Conservation (phyloP, 1,140 invertebrate genomes). For the Micrasema minimum region DNA sequence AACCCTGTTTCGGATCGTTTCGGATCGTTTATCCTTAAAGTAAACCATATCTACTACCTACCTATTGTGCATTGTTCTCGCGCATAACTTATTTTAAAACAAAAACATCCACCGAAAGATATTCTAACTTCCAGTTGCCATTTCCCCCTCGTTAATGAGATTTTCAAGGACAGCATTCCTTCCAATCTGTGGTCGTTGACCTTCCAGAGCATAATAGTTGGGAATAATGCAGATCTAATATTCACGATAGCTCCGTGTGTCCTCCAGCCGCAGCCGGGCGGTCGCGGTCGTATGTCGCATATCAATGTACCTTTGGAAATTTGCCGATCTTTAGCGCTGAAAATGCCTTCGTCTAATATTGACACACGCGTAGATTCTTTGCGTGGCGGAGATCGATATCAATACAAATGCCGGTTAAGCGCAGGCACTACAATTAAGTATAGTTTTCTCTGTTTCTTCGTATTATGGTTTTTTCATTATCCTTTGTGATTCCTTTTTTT, state of each 20-base stretch:
- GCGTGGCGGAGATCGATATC: slow-evolving; percentile 16
- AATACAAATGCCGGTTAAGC: background rate
- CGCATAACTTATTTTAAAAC: slow-evolving; percentile 11
- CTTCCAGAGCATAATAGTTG: background rate
- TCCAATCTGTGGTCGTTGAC: slow-evolving; percentile 5
- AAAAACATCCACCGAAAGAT: background rate
- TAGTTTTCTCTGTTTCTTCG: background rate
- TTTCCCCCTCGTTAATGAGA: background rate
- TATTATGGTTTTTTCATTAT: background rate
- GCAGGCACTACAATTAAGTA: background rate
- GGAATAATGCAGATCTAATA: background rate
- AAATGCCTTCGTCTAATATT: slow-evolving; percentile 13
- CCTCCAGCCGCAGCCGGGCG: no score
- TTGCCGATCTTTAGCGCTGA: background rate
- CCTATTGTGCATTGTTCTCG: slow-evolving; percentile 6
- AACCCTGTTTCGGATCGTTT: no score
- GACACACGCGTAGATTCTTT: background rate
- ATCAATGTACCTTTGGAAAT: background rate
- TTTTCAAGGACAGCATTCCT: slow-evolving; percentile 13
- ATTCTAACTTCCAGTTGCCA: slow-evolving; percentile 1
- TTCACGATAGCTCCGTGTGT: slow-evolving; percentile 5
- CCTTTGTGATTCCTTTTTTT: background rate
- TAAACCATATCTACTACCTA: no score
- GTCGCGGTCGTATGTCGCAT: background rate
- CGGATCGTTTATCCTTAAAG: no score